phyloP scores from a whole-genome alignment of 1,140 invertebrate genomes.

The Rhynchophorus ferrugineus region DNA sequence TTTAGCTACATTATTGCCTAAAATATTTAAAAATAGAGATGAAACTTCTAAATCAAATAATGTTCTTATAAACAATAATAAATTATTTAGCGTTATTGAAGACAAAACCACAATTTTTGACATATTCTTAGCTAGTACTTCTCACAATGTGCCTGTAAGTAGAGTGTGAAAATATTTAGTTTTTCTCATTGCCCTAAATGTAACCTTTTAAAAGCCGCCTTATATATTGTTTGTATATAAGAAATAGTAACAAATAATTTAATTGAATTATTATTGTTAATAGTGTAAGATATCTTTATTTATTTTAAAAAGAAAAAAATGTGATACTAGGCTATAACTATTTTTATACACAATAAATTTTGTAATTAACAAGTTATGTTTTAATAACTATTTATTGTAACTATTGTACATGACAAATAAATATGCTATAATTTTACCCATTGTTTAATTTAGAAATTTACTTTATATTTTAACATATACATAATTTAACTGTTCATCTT shows the following conservation, averaged over 20 bases:
- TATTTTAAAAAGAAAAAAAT: slow-evolving; percentile 15
- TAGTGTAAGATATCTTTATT: slow-evolving; percentile 13
- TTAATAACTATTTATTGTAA: slow-evolving; percentile 19
- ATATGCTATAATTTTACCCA: neutral
- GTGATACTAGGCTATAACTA: slow-evolving; percentile 19
- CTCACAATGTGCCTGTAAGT: slow-evolving; percentile 32
- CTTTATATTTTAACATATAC: neutral
- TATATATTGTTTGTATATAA: slow-evolving; percentile 8
- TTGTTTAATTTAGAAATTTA: neutral
- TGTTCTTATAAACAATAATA: slow-evolving; percentile 8
- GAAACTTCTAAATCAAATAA: slow-evolving; percentile 5
- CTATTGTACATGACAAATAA: slow-evolving; percentile 22
- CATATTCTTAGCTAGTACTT: slow-evolving; percentile 21
- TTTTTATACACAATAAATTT: slow-evolving; percentile 17
- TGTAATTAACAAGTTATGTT: slow-evolving; percentile 16
- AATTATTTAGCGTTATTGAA: slow-evolving; percentile 18
- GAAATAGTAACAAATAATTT: neutral
- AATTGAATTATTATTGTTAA: slow-evolving; percentile 9
- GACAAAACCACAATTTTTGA: slow-evolving; percentile 23
- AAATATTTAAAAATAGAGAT: slow-evolving; percentile 13
- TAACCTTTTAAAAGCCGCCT: slow-evolving; percentile 3
- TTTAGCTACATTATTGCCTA: slow-evolving; percentile 23
- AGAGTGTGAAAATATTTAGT: slow-evolving; percentile 19
- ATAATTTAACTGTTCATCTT: neutral
- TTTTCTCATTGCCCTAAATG: neutral